Conservation (phyloP, 2,888 invertebrate genomes). For the Gerris lacustris region DNA sequence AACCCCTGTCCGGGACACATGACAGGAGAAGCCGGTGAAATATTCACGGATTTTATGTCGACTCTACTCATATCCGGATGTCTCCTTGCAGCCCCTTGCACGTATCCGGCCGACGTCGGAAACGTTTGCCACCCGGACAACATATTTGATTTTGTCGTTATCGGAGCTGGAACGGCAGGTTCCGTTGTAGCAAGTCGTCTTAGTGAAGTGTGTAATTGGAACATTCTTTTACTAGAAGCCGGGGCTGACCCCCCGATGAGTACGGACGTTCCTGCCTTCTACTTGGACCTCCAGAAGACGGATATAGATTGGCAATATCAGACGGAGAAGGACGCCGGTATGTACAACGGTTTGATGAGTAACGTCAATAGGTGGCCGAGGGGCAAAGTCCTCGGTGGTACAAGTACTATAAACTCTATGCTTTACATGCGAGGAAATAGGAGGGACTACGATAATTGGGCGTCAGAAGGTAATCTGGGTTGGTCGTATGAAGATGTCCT, state of each 20-base stretch:
- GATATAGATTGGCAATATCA: conserved; percentile 41
- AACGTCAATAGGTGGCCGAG: conserved; percentile 43
- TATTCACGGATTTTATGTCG: conserved; percentile 48
- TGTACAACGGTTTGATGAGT: conserved; percentile 36
- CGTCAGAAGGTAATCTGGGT: conserved; percentile 45
- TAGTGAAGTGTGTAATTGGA: conserved; percentile 41
- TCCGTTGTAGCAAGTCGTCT: conserved; percentile 42
- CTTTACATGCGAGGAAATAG: conserved; percentile 51
- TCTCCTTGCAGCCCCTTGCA: conserved; percentile 40
- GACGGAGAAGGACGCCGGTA: conserved; percentile 39
- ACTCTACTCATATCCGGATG: conserved; percentile 49
- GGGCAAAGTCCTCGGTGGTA: conserved; percentile 54
- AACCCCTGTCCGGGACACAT: conserved; percentile 29
- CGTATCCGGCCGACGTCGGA: conserved; percentile 44
- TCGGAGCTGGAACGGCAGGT: conserved; percentile 41
- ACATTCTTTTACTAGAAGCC: conserved; percentile 43
- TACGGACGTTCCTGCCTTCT: conserved; percentile 39
- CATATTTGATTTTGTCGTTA: conserved; percentile 33
- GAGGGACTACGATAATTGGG: conserved; percentile 53
- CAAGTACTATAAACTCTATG: conserved; percentile 52
- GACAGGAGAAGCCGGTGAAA: conserved; percentile 37
- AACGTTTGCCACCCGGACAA: conserved; percentile 35
- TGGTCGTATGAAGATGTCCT: conserved; percentile 46
- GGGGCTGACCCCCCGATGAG: conserved; percentile 40
- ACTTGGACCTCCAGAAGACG: conserved; percentile 30